Evolutionary conservation across 2,797 vertebrate genomes (phyloP).

Genomic region (Sorex maritimensis): DNA sequence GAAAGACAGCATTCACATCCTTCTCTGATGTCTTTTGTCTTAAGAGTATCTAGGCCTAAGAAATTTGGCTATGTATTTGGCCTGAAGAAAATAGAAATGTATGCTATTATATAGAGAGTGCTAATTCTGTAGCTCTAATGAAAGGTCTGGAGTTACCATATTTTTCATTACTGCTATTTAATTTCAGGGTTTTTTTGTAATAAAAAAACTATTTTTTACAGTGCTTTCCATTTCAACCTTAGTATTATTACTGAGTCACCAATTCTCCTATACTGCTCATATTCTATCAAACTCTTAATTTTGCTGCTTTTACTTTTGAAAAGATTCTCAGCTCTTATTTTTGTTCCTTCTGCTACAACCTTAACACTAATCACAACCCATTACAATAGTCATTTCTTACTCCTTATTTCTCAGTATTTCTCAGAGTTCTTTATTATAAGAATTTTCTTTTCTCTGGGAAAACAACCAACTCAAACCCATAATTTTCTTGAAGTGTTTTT

Average conservation of each 20-base stretch:
- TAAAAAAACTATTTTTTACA: slow-evolving; percentile 7
- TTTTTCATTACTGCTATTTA: slow-evolving; percentile 10
- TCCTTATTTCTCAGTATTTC: slow-evolving; percentile 48
- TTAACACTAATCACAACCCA: neutral
- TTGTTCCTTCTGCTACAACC: neutral
- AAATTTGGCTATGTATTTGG: no score
- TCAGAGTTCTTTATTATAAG: slow-evolving; percentile 35
- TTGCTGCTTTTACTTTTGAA: neutral
- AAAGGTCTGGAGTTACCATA: neutral
- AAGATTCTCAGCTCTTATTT: neutral
- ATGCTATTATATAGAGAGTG: no score
- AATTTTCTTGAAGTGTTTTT: slow-evolving; percentile 50
- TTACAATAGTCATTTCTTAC: neutral
- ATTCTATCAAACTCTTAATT: neutral
- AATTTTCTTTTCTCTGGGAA: slow-evolving; percentile 30
- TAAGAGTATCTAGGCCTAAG: no score
- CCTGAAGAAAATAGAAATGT: no score
- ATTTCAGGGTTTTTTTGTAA: neutral
- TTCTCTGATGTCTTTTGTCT: no score
- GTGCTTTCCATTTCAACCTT: neutral
- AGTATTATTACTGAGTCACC: neutral
- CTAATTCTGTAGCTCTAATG: no score
- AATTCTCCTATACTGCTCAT: neutral
- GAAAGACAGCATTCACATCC: no score
- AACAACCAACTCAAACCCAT: neutral